Percentiles rank a stretch among this genome's conserved stretches.
Conservation (phyloP, 2,888 invertebrate genomes). For the Laothoe populi region DNA sequence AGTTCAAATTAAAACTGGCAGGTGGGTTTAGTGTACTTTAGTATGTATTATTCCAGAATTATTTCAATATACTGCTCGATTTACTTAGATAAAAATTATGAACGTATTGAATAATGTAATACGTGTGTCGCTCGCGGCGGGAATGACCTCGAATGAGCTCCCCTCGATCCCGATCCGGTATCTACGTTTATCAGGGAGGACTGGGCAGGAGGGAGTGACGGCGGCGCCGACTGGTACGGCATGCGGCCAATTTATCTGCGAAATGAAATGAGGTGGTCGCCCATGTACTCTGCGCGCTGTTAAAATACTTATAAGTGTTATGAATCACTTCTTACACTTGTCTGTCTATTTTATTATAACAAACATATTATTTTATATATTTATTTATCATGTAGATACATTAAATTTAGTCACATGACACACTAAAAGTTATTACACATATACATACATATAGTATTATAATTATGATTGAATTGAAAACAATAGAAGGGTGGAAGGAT, state of each 20-base stretch:
- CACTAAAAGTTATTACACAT: background rate
- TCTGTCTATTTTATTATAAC: background rate
- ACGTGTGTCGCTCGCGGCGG: constrained; percentile 44
- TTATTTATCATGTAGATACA: background rate
- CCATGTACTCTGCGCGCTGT: background rate
- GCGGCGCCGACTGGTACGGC: constrained; percentile 72
- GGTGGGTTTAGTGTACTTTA: constrained; percentile 63
- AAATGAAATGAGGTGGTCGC: constrained; percentile 34
- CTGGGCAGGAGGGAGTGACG: constrained; percentile 57
- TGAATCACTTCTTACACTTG: background rate
- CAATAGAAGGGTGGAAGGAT: background rate
- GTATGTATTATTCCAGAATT: constrained; percentile 34
- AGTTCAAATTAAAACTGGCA: constrained; percentile 76
- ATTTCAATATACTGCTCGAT: constrained; percentile 12
- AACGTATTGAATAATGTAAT: background rate
- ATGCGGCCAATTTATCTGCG: constrained; percentile 55
- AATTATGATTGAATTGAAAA: too few species aligned
- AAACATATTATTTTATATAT: background rate
- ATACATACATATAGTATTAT: background rate
- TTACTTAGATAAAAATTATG: background rate
- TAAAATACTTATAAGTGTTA: constrained; percentile 1
- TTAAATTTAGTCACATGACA: background rate
- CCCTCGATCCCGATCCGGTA: constrained; percentile 64
- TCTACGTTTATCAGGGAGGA: constrained; percentile 66
- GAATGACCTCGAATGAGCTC: constrained; percentile 50